Evolutionary conservation across 2,113 vertebrate species (phyloP).

Genomic region (Hippocampus barbouri): DNA sequence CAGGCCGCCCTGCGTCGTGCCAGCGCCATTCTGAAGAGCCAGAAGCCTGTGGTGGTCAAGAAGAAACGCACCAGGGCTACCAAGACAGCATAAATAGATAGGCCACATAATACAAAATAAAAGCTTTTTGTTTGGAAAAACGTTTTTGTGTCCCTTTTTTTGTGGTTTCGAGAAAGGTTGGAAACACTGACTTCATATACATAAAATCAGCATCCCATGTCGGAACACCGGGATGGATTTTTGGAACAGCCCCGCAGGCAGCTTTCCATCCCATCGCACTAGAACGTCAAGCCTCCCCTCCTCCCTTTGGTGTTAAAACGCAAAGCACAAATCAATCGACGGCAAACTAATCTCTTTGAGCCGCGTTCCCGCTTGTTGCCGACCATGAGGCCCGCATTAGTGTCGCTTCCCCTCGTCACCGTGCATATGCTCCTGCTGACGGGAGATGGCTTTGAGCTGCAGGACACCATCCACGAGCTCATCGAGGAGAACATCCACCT

Average conservation of each 20-base stretch:
- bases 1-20: constrained; percentile 86
- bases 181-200: background rate
- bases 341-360: background rate
- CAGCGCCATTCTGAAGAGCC: constrained; percentile 86
- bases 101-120: constrained; percentile 55
- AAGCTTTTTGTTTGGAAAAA: constrained; percentile 46
- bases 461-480: constrained; percentile 76
- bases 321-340: constrained; percentile 9
- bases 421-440: constrained; percentile 38
- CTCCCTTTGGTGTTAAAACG: constrained; percentile 5
- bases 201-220: constrained; percentile 14
- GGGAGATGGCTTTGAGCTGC: constrained; percentile 68
- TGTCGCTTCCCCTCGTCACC: background rate
- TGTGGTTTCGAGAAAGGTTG: too few relatives aligned
- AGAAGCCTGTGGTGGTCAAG: constrained; percentile 89
- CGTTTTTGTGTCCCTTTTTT: constrained; percentile 5
- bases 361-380: too few relatives aligned
- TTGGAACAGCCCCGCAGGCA: constrained; percentile 53
- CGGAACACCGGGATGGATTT: constrained; percentile 65
- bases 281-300: constrained; percentile 32
- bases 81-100: constrained; percentile 77
- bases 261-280: constrained; percentile 50
- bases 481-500: constrained; percentile 78
- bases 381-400: background rate
- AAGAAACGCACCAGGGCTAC: constrained; percentile 83